A percentile compares a stretch with the other conserved stretches of the same genome.
phyloP scores from a whole-genome alignment of 2,113 vertebrate species.

The Ailuropoda melanoleuca region DNA sequence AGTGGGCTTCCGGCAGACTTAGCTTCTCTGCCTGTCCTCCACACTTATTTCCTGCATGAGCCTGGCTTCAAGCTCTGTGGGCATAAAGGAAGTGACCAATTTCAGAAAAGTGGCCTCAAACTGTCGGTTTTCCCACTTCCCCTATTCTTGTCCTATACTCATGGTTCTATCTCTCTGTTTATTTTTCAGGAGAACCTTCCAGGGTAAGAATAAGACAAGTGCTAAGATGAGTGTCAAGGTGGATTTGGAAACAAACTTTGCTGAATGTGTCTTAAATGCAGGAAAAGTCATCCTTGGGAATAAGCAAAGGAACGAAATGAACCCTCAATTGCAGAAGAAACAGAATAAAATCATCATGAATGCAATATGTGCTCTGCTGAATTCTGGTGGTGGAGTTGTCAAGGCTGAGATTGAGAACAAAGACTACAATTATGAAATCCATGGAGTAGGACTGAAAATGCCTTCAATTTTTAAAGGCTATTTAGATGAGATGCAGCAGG shows the following conservation, averaged over 20 bases:
- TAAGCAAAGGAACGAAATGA: constrained; percentile 29
- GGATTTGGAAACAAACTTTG: constrained; percentile 1
- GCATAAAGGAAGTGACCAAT: not conserved
- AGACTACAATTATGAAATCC: not conserved
- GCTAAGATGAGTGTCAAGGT: constrained; percentile 34
- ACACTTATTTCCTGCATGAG: not conserved
- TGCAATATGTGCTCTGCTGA: constrained; percentile 71
- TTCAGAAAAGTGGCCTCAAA: not conserved
- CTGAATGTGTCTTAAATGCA: constrained; percentile 57
- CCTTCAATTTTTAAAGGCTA: not conserved
- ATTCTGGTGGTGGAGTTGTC: constrained; percentile 75
- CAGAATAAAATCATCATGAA: constrained; percentile 31
- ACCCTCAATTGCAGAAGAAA: not conserved
- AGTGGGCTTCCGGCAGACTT: not conserved
- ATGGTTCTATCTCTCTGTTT: not conserved
- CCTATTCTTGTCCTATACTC: not conserved
- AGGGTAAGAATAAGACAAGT: not conserved
- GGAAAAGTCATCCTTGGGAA: constrained; percentile 65
- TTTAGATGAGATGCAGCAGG: constrained; percentile 53
- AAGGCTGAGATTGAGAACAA: constrained; percentile 57
- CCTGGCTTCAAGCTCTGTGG: not conserved
- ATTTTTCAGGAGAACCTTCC: constrained; percentile 39
- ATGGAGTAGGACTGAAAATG: constrained; percentile 25
- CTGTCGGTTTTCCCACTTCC: not conserved
- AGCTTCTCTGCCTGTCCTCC: not conserved